Evolutionary conservation across 1,140 invertebrate genomes (phyloP).

Genomic region (Lepidurus couesii): DNA sequence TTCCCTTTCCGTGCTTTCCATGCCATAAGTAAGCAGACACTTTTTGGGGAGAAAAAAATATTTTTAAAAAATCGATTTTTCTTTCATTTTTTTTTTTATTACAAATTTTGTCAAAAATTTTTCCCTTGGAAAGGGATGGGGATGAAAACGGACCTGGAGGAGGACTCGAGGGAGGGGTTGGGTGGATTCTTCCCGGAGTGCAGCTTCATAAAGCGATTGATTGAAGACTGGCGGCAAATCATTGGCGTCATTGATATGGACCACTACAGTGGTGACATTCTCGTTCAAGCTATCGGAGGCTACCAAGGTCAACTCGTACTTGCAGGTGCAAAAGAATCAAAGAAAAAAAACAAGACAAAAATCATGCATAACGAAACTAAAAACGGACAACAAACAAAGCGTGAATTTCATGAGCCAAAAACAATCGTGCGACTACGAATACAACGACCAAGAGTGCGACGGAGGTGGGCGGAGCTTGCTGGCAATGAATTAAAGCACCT

Average conservation of each 20-base stretch:
- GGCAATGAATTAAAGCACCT: conserved; percentile 55
- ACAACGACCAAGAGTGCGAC: conserved; percentile 17
- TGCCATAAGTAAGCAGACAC: neutral
- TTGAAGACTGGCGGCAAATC: conserved; percentile 74
- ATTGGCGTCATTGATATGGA: conserved; percentile 71
- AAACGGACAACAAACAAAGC: conserved; percentile 37
- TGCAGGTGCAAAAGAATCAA: conserved; percentile 38
- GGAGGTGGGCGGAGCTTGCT: conserved; percentile 9
- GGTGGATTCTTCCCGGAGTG: conserved; percentile 59
- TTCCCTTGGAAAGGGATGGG: neutral
- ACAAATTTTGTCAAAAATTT: too few relatives aligned
- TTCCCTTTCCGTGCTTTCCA: neutral
- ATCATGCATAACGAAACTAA: conserved; percentile 38
- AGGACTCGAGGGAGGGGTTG: conserved; percentile 54
- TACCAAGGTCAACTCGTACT: conserved; percentile 80
- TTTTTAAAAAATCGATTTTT: neutral
- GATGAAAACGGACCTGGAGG: conserved; percentile 51
- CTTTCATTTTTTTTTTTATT: conserved; percentile 22
- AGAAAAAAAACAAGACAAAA: conserved; percentile 33
- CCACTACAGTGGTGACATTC: conserved; percentile 68
- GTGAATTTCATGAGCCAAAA: conserved; percentile 31
- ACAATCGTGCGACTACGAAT: conserved; percentile 30
- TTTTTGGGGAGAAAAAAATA: neutral
- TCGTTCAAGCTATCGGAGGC: conserved; percentile 80
- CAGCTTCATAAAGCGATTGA: conserved; percentile 58